Evolutionary conservation across 2,888 invertebrate genomes (phyloP).

Genomic region (Tromatobia lineatoria): DNA sequence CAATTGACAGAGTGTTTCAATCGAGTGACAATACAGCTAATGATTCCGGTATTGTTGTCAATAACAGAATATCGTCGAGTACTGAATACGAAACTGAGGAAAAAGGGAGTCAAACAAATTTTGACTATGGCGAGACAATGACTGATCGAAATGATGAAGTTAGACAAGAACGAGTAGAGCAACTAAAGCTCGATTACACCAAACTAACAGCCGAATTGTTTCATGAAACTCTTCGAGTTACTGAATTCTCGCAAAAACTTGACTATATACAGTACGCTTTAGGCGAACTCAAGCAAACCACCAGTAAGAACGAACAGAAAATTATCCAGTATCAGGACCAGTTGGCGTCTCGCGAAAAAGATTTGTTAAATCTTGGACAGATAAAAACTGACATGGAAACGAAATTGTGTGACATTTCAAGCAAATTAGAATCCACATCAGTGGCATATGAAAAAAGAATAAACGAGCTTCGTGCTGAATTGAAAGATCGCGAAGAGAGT

Average conservation of each 20-base stretch:
- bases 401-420: constrained; percentile 61
- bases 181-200: constrained; percentile 74
- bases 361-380: constrained; percentile 68
- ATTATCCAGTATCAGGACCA: constrained; percentile 71
- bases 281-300: constrained; percentile 69
- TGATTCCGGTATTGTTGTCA: constrained; percentile 79
- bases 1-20: constrained; percentile 60
- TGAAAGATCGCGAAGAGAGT: constrained; percentile 70
- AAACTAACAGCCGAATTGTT: constrained; percentile 70
- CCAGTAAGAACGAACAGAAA: constrained; percentile 68
- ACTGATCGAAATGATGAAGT: constrained; percentile 41
- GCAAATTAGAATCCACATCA: constrained; percentile 55
- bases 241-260: constrained; percentile 73
- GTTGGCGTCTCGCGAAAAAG: constrained; percentile 67
- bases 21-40: constrained; percentile 74
- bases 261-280: constrained; percentile 72
- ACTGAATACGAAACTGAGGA: constrained; percentile 65
- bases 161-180: constrained; percentile 68
- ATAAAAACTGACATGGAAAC: constrained; percentile 66
- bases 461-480: constrained; percentile 55
- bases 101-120: constrained; percentile 68
- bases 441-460: constrained; percentile 69
- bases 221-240: constrained; percentile 66
- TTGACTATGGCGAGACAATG: constrained; percentile 2
- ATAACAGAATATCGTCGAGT: constrained; percentile 50